Conservation (phyloP, 2,113 vertebrate genomes). For the Phoenicopterus ruber region DNA sequence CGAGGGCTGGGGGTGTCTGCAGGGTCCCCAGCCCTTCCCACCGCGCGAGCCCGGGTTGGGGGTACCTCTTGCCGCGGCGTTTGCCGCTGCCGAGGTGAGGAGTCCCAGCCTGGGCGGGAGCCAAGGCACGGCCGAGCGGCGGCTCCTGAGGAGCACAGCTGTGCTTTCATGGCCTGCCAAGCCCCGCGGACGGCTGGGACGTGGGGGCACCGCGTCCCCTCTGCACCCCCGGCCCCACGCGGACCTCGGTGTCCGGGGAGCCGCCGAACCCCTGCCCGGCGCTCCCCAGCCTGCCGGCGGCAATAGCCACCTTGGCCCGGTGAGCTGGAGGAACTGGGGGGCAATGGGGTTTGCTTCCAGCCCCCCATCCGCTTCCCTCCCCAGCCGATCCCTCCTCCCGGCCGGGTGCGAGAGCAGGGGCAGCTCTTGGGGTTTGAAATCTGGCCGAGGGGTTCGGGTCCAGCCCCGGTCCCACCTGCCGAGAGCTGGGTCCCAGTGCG, state of each 20-base stretch:
- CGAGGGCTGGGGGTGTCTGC: fast-evolving
- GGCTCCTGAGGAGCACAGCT: background rate
- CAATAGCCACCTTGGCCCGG: background rate
- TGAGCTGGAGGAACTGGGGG: fast-evolving
- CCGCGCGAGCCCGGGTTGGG: fast-evolving
- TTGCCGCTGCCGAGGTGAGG: background rate
- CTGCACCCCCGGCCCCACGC: background rate
- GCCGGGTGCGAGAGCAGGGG: fast-evolving
- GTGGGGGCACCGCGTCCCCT: background rate
- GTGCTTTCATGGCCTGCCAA: background rate
- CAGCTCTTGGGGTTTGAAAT: background rate
- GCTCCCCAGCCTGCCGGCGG: fast-evolving
- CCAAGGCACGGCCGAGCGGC: background rate
- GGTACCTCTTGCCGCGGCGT: fast-evolving
- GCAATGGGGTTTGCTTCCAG: background rate
- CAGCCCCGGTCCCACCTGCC: fast-evolving
- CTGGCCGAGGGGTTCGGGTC: fast-evolving
- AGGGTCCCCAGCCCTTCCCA: background rate
- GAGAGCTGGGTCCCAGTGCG: background rate
- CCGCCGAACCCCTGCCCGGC: fast-evolving
- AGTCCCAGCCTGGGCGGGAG: background rate
- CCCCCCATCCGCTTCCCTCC: background rate
- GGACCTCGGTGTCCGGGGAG: fast-evolving
- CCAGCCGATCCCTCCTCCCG: background rate
- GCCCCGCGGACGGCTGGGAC: background rate